Base-by-base conservation (phyloP, 1,140 invertebrate genomes). In the Zaprionus lachaisei region DNA sequence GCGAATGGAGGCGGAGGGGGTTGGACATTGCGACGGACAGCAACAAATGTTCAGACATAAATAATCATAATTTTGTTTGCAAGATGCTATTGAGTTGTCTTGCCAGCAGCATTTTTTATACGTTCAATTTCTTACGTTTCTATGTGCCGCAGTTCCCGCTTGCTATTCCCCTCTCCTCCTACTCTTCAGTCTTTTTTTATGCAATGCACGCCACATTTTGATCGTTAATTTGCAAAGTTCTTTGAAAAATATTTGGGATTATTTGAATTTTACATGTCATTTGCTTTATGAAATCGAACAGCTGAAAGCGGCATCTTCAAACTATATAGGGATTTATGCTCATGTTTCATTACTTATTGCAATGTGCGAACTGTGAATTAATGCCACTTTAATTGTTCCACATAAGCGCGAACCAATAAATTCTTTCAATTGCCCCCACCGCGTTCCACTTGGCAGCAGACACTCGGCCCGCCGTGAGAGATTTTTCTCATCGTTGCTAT, bases 41-140 rank as follows among this genome's bases (percentile, higher is more conserved):
- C 85, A 90, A 83, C 85, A 90, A 90, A 90, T 90, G 85, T 85
- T 90, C 68, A 75, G 81, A 82, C 85, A 90, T 90, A 90, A 90
- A 90, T 90, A 90, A 85, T 90, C 70, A 77, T 66, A 62, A 57
- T 20, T 64, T 75, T 37, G 61, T 54, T 28, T 4, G 31, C 28
- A 28, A 41, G 34, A 28, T 69, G 61, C 64, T 60, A 78, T 78
- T 74, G 77, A 83, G 79, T 83, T 84, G 64, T 82, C 72, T 80
- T 87, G 83, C 38, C 83, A 77, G 71, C 71, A 69, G 47, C 20
- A 24, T 61, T 66, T 71, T 69, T 89, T 78, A 83, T 73, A 60
- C 68, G 47, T 83, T 68, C 20, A 66, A 74, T 80, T 75, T 80
- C 54, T 41, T 22, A 38, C 22, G 44, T 24, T 68, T 87, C 38